Evolutionary conservation across 2,888 invertebrate species (phyloP).

Genomic region (Bursaphelenchus okinawaensis): DNA sequence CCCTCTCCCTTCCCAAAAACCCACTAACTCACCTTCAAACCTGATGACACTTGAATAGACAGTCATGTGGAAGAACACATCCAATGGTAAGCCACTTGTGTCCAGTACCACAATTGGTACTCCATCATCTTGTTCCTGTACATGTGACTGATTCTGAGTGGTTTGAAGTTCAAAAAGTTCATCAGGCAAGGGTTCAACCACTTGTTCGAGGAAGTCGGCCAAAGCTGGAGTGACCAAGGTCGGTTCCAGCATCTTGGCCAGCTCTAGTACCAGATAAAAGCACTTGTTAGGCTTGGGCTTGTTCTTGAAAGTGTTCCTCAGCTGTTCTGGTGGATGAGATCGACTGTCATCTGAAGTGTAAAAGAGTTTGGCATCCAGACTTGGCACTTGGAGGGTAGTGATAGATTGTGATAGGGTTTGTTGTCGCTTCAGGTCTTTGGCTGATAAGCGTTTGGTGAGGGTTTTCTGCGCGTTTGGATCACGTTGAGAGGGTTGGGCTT

Average conservation of each 20-base stretch:
- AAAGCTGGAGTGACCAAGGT: constrained; percentile 95
- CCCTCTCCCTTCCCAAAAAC: no score
- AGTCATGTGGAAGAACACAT: constrained; percentile 95
- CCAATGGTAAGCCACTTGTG: constrained; percentile 82
- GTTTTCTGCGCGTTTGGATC: constrained; percentile 10
- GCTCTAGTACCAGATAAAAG: constrained; percentile 86
- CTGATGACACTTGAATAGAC: constrained; percentile 94
- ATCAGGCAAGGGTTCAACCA: constrained; percentile 82
- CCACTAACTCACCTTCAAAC: constrained; percentile 63
- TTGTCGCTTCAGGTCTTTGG: constrained; percentile 32
- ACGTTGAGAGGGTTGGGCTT: constrained; percentile 4
- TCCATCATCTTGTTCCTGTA: constrained; percentile 13
- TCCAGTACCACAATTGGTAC: constrained; percentile 45
- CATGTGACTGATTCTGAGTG: neutral
- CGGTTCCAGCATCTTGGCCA: constrained; percentile 93
- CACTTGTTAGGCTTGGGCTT: constrained; percentile 66
- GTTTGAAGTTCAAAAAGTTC: constrained; percentile 26
- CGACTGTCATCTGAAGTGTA: constrained; percentile 41
- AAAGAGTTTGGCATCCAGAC: constrained; percentile 73
- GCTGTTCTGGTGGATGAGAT: constrained; percentile 11
- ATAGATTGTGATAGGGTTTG: neutral
- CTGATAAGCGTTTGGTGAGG: constrained; percentile 32
- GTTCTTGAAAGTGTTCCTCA: neutral
- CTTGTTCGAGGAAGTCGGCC: constrained; percentile 84
- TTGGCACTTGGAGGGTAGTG: constrained; percentile 24